A percentile compares a stretch with the other conserved stretches of the same genome.
Evolutionary conservation across 1,140 invertebrate species (phyloP).

Genomic region (Micrasema longulum): DNA sequence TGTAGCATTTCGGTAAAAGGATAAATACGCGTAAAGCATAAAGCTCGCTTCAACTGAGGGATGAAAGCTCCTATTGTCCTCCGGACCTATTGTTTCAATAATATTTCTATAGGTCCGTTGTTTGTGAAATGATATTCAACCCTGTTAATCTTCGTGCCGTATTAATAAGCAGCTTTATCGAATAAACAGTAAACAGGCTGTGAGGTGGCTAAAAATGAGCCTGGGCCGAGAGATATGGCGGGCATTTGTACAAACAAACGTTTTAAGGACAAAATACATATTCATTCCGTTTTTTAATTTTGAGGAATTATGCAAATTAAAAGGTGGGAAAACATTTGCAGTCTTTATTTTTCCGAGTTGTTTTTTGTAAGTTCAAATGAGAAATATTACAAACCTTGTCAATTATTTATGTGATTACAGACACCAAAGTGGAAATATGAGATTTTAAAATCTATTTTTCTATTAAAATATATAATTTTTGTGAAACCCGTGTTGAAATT

Average conservation of each 20-base stretch:
- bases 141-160: slow-evolving; percentile 45
- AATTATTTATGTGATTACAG: too few relatives aligned
- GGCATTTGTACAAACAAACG: slow-evolving; percentile 1
- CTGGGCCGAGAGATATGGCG: background rate
- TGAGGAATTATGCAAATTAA: too few relatives aligned
- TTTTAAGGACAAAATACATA: background rate
- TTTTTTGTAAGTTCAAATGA: too few relatives aligned
- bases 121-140: slow-evolving; percentile 47
- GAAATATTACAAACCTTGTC: too few relatives aligned
- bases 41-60: background rate
- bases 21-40: slow-evolving; percentile 3
- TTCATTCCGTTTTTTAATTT: too few relatives aligned
- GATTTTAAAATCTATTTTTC: too few relatives aligned
- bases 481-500: too few relatives aligned
- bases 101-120: slow-evolving; percentile 45
- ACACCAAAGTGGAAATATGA: too few relatives aligned
- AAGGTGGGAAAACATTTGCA: too few relatives aligned
- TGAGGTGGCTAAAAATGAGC: slow-evolving; percentile 30
- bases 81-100: slow-evolving; percentile 41
- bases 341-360: too few relatives aligned
- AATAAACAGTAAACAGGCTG: slow-evolving; percentile 39
- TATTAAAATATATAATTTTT: too few relatives aligned
- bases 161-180: slow-evolving; percentile 46
- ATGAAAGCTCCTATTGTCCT: slow-evolving; percentile 33
- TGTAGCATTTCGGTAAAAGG: slow-evolving; percentile 21